Evolutionary conservation across 1,140 invertebrate genomes (phyloP), one percentile per base, ranked within the genome.

Genomic region (Nylanderia fulva): DNA sequence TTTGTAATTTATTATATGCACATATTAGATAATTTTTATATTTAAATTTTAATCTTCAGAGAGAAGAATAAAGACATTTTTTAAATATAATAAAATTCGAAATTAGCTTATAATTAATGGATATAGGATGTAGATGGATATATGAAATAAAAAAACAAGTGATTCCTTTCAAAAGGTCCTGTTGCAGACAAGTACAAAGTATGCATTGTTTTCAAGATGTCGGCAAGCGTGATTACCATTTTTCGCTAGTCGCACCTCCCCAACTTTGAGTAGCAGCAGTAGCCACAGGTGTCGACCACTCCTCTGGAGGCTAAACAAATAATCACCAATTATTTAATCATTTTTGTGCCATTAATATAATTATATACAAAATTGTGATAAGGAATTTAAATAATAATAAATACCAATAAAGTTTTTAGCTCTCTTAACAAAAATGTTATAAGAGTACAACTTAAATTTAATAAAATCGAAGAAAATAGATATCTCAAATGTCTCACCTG

Each of bases 191-290:
- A 71, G 61, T 90, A 90, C 83, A 90, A 86, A 86, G 42, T 48
- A 18, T 84, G 9, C 66, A 58, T 85, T 63, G 79, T 68, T 39
- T 42, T 76, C 27, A 1, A 72, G n/a, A 64, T 85, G 18, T 86
- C 24, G 82, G 45, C 86, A 71, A 80, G 60, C 63, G 88, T 52
- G 36, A 85, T 92, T 89, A 91, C 92, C 92, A 93, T 29, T 91
- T 92, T 27, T 88, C 86, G 54, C 72, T 92, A 33, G 48, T 85
- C 21, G 92, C 83, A 86, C 94, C 94, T 54, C 94, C 93, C 94
- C 94, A 94, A 27, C 92, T 94, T 85, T 87, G 90, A 33, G 92
- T 24, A 45, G 84, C 84, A 21, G 92, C 6, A 7, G 87, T 39
- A 6, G 84, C 85, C 13, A 91, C 29, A 5, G 88, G 27, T 18